A percentile compares a stretch with the other conserved stretches of the same genome.
phyloP scores from a whole-genome alignment of 2,888 invertebrate species.

The Chironomus riparius region DNA sequence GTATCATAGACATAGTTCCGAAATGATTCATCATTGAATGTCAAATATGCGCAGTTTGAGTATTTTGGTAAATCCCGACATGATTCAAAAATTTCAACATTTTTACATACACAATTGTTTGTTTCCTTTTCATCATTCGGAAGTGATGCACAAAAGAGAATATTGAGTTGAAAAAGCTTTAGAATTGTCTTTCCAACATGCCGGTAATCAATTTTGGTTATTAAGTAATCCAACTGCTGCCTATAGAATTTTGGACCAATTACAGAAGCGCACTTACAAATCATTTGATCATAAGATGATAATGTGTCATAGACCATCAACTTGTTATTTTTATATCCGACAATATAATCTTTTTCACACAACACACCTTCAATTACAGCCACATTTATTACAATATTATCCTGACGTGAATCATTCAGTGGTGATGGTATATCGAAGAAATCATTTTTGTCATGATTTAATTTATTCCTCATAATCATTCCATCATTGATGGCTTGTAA shows the following conservation, averaged over 20 bases:
- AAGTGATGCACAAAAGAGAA: slow-evolving; percentile 49
- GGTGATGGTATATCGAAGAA: slow-evolving; percentile 4
- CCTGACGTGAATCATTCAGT: background rate
- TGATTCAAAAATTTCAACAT: slow-evolving; percentile 37
- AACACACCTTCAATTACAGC: slow-evolving; percentile 46
- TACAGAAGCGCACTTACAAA: slow-evolving; percentile 56
- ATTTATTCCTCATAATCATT: background rate
- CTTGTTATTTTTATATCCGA: slow-evolving; percentile 46
- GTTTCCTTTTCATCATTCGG: slow-evolving; percentile 28
- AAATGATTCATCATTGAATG: slow-evolving; percentile 49
- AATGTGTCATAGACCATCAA: slow-evolving; percentile 53
- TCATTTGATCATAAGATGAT: slow-evolving; percentile 53
- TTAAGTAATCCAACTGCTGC: slow-evolving; percentile 49
- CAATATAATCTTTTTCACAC: slow-evolving; percentile 45
- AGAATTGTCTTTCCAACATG: slow-evolving; percentile 50
- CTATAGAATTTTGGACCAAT: slow-evolving; percentile 55
- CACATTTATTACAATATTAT: slow-evolving; percentile 34
- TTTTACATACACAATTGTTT: slow-evolving; percentile 41
- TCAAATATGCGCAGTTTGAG: slow-evolving; percentile 54
- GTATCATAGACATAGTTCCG: slow-evolving; percentile 53
- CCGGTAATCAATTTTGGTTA: slow-evolving; percentile 44
- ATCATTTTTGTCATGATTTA: background rate
- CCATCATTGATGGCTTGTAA: slow-evolving; percentile 33
- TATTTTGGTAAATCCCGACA: slow-evolving; percentile 50
- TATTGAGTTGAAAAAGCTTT: slow-evolving; percentile 51